These are phyloP conservation scores for Zaprionus lineosus DNA, from an alignment of 2,888 invertebrate species.

Conservation along the genomic window DNA sequence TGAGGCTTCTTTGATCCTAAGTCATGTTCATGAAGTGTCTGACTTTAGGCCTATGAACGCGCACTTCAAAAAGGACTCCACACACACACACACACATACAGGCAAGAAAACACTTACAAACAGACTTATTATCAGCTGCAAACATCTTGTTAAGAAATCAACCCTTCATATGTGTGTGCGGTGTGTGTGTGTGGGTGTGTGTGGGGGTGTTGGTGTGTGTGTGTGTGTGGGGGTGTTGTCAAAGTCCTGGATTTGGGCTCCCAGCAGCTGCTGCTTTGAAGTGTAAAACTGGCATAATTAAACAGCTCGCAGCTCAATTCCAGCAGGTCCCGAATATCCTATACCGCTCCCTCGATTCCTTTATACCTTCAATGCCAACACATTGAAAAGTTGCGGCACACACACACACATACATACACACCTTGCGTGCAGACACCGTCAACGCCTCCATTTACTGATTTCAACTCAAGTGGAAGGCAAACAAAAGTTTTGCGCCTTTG, in stretches of 20 bases:
- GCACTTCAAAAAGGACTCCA: conserved; percentile 5
- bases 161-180: conserved; percentile 22
- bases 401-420: conserved; percentile 48
- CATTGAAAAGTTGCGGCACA: conserved; percentile 32
- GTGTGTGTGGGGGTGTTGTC: conserved; percentile 8
- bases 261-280: conserved; percentile 73
- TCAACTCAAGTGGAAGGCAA: conserved; percentile 52
- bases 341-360: conserved; percentile 10
- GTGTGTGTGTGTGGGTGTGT: background rate
- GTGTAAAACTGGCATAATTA: conserved; percentile 80
- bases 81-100: conserved; percentile 16
- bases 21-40: no score
- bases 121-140: conserved; percentile 17
- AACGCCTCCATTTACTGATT: conserved; percentile 34
- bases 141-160: conserved; percentile 18
- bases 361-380: conserved; percentile 18
- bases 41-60: conserved; percentile 13
- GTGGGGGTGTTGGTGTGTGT: background rate
- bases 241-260: conserved; percentile 12
- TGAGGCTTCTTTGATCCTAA: no score
- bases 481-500: conserved; percentile 68
- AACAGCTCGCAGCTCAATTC: conserved; percentile 51
- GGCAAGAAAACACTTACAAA: conserved; percentile 1
- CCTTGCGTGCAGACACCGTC: conserved; percentile 53
- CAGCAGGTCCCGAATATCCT: conserved; percentile 8